Evolutionary conservation across 2,888 invertebrate species (phyloP).

Genomic region (Nasonovia ribisnigri): DNA sequence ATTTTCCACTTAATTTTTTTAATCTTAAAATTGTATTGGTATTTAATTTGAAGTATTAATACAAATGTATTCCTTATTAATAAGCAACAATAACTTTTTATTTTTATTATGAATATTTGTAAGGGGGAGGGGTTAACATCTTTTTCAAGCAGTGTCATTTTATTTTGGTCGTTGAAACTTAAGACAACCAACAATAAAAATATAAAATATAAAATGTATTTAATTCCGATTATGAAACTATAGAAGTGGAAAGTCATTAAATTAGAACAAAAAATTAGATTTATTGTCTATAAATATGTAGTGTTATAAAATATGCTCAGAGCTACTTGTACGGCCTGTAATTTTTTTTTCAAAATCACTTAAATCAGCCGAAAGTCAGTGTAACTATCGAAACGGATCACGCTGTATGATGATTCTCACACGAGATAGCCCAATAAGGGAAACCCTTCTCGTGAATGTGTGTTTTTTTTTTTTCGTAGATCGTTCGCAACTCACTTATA

Average conservation of each 20-base stretch:
- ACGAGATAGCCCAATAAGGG: background rate
- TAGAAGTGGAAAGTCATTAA: background rate
- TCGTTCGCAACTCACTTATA: slow-evolving; percentile 1
- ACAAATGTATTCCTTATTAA: background rate
- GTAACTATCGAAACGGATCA: background rate
- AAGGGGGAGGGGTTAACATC: background rate
- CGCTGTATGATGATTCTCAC: background rate
- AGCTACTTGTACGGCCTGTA: background rate
- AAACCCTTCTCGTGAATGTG: background rate
- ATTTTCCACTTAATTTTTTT: background rate
- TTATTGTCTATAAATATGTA: background rate
- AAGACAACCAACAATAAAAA: background rate
- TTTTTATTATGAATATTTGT: background rate
- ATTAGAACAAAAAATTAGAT: background rate
- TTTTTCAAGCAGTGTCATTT: background rate
- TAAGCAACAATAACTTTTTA: background rate
- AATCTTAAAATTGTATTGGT: background rate
- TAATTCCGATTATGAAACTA: background rate
- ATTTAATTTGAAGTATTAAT: background rate
- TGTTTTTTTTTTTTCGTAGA: background rate
- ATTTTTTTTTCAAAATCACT: background rate
- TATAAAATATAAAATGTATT: no score
- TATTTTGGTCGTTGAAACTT: background rate
- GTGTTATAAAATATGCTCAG: background rate
- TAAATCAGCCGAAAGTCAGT: background rate